Conservation (phyloP, 2,888 invertebrate genomes). For the Agonopterix alstromeriana region DNA sequence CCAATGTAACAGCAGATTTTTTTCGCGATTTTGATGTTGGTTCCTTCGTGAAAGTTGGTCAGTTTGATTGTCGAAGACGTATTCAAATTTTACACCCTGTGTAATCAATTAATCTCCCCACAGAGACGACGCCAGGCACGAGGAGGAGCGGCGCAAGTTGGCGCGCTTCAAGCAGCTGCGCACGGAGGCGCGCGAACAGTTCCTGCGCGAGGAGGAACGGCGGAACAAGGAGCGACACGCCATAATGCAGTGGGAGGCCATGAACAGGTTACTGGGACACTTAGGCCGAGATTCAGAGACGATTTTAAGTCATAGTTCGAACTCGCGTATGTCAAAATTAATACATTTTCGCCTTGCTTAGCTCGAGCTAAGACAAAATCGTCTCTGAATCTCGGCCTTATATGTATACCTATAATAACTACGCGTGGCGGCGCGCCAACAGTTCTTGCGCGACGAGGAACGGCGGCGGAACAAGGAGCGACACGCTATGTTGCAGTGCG, state of each 20-base stretch:
- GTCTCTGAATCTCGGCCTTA: too few relatives aligned
- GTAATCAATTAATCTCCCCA: neutral
- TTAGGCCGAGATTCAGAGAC: too few relatives aligned
- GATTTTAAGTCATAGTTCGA: too few relatives aligned
- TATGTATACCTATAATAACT: slow-evolving; percentile 24
- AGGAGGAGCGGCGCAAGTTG: slow-evolving; percentile 34
- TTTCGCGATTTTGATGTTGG: too few relatives aligned
- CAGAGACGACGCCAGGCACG: slow-evolving; percentile 49
- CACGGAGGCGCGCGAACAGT: slow-evolving; percentile 31
- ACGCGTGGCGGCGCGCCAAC: slow-evolving; percentile 34
- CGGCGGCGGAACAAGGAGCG: too few relatives aligned
- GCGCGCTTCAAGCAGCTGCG: slow-evolving; percentile 36
- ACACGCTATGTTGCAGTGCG: too few relatives aligned
- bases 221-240: slow-evolving; percentile 46
- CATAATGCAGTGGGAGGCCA: slow-evolving; percentile 69
- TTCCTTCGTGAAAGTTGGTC: too few relatives aligned
- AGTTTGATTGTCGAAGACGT: too few relatives aligned
- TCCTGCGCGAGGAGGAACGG: slow-evolving; percentile 40
- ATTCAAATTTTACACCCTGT: too few relatives aligned
- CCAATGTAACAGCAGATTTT: too few relatives aligned
- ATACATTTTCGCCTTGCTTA: neutral
- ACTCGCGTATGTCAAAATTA: too few relatives aligned
- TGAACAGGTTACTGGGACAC: slow-evolving; percentile 52
- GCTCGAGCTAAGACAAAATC: too few relatives aligned
- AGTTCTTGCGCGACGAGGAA: slow-evolving; percentile 23